Evolutionary conservation across 1,140 invertebrate genomes (phyloP).

Genomic region (Drosophila serrata): DNA sequence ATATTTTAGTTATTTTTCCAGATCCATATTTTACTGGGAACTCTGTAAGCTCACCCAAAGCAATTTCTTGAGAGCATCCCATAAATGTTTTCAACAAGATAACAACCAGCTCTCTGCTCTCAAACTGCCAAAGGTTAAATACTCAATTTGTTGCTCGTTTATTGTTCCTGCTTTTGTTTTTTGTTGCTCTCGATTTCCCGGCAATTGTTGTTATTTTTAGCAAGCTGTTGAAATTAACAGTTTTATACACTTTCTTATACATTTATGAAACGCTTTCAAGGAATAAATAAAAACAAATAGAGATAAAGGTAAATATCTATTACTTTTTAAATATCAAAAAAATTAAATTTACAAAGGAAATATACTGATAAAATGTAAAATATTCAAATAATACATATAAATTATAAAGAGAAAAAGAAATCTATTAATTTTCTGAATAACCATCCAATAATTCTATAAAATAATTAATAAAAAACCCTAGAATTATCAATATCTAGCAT

Average conservation of each 20-base stretch:
- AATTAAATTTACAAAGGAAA: no score
- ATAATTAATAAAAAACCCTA: not conserved
- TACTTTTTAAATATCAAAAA: no score
- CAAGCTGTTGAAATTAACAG: conserved; percentile 48
- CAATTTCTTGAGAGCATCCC: conserved; percentile 11
- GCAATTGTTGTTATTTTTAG: conserved; percentile 61
- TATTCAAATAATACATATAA: no score
- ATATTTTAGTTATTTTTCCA: not conserved
- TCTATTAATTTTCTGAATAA: not conserved
- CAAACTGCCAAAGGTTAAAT: conserved; percentile 76
- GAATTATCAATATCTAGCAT: not conserved
- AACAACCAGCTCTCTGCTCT: conserved; percentile 31
- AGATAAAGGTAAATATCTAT: not conserved
- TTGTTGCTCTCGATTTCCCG: conserved; percentile 46
- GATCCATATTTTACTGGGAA: not conserved
- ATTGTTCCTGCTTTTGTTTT: conserved; percentile 43
- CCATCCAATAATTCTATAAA: not conserved
- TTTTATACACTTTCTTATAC: not conserved
- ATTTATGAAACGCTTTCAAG: not conserved
- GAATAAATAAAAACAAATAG: conserved; percentile 1
- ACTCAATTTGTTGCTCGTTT: conserved; percentile 74
- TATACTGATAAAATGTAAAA: no score
- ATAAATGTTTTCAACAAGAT: conserved; percentile 26
- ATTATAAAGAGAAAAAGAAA: not conserved
- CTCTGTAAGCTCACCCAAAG: not conserved